Conservation (phyloP, 2,888 invertebrate genomes). For the Nematopogon swammerdamellus region DNA sequence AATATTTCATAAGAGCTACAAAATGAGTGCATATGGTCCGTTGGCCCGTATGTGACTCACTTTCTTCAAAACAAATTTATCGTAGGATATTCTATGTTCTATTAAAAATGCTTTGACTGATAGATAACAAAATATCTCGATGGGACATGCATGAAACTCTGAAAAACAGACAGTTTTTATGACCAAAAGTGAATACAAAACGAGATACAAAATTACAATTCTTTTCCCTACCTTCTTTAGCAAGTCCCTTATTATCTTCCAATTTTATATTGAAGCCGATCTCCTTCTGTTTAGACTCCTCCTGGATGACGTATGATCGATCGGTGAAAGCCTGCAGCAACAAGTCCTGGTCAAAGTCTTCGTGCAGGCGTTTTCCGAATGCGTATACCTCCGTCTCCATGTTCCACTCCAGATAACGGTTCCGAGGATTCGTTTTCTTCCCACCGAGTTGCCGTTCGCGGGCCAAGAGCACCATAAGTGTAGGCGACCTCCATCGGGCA, state of each 20-base stretch:
- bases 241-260: conserved; percentile 66
- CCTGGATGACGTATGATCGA: conserved; percentile 70
- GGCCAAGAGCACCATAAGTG: conserved; percentile 57
- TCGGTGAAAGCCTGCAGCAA: conserved; percentile 78
- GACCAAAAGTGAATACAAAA: too few species aligned
- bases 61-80: too few species aligned
- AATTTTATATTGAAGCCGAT: conserved; percentile 67
- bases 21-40: too few species aligned
- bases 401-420: conserved; percentile 81
- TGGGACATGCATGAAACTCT: too few species aligned
- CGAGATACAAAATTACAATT: too few species aligned
- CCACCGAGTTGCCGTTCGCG: conserved; percentile 59
- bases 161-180: too few species aligned
- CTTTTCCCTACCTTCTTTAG: conserved; percentile 50
- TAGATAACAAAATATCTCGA: too few species aligned
- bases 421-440: conserved; percentile 49
- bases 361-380: conserved; percentile 80
- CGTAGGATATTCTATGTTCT: too few species aligned
- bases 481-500: conserved; percentile 68
- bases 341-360: conserved; percentile 70
- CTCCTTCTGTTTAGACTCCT: conserved; percentile 65
- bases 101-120: too few species aligned
- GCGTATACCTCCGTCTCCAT: conserved; percentile 83
- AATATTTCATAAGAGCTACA: too few species aligned
- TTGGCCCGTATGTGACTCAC: too few species aligned